Conservation (phyloP, 2,113 vertebrate species). For the Triplophysa dalaica region DNA sequence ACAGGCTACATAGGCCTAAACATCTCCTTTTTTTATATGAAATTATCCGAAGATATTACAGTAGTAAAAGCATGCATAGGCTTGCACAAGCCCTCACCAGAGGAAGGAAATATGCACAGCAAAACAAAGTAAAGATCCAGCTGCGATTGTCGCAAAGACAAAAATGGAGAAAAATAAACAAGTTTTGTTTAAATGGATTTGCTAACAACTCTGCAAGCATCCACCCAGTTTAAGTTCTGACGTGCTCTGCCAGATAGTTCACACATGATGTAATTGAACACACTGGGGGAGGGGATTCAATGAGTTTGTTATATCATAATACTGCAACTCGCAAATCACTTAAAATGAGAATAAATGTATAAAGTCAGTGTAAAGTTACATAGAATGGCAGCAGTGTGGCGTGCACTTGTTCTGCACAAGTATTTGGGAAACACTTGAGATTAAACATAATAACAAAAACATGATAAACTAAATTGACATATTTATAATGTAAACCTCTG, state of each 20-base stretch:
- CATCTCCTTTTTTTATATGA: background rate
- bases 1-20: background rate
- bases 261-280: constrained; percentile 68
- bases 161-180: background rate
- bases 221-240: constrained; percentile 61
- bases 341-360: background rate
- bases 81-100: constrained; percentile 38
- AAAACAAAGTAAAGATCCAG: background rate
- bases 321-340: background rate
- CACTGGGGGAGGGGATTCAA: constrained; percentile 39
- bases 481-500: background rate
- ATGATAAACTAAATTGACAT: background rate
- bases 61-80: constrained; percentile 11
- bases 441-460: background rate
- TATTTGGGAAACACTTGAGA: background rate
- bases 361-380: background rate
- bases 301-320: background rate
- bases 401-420: background rate
- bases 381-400: no score
- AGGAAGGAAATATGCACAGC: background rate
- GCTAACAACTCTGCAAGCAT: constrained; percentile 53
- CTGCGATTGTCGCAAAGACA: background rate
- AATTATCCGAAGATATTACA: background rate
- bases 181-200: background rate
- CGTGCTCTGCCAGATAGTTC: constrained; percentile 66